phyloP scores from a whole-genome alignment of 2,797 vertebrate species.

The Liasis olivaceus region DNA sequence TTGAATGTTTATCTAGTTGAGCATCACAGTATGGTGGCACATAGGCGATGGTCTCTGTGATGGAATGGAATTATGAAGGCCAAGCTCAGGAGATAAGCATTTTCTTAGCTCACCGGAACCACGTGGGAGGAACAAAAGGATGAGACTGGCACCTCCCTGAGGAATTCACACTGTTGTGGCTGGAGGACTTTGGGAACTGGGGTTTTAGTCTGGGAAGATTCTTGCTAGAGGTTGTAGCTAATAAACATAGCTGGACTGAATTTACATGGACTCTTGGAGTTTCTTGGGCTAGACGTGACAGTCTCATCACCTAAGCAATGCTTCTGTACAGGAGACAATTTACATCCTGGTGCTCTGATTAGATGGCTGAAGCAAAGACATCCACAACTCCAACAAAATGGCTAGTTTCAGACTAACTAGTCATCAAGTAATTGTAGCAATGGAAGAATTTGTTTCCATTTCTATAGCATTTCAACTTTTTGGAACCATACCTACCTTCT shows the following conservation, averaged over 20 bases:
- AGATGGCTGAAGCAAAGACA: neutral
- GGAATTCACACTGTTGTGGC: too few relatives aligned
- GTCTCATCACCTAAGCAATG: neutral
- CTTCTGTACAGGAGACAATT: neutral
- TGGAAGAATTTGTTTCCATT: neutral
- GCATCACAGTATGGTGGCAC: neutral
- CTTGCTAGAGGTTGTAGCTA: too few relatives aligned
- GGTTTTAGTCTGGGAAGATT: too few relatives aligned
- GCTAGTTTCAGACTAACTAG: neutral
- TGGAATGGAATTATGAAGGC: too few relatives aligned
- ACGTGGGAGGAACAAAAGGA: too few relatives aligned
- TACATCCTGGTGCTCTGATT: neutral
- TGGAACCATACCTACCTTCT: neutral
- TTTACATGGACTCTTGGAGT: too few relatives aligned
- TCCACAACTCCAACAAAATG: neutral
- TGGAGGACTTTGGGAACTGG: too few relatives aligned
- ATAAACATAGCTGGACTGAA: too few relatives aligned
- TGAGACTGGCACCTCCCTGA: too few relatives aligned
- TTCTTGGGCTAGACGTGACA: too few relatives aligned
- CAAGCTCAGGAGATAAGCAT: too few relatives aligned
- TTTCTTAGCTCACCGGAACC: too few relatives aligned
- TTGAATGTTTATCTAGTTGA: neutral
- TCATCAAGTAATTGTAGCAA: neutral
- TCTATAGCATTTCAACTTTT: neutral
- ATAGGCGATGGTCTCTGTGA: neutral